These are phyloP conservation scores for Osedax frankpressi DNA, from an alignment of 2,888 invertebrate genomes.

Conservation along the genomic window DNA sequence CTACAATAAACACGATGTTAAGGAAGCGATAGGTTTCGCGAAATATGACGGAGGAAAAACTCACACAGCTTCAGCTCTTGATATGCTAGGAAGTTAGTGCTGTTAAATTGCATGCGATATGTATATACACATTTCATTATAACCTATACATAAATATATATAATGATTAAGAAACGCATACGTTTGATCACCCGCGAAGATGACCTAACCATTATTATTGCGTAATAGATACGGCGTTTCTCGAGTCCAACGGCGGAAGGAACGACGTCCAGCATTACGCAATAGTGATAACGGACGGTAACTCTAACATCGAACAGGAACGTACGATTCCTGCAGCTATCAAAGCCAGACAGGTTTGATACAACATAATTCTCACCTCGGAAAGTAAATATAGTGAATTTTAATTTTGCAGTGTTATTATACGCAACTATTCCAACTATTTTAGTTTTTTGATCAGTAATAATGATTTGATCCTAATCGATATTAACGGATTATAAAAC, in stretches of 20 bases:
- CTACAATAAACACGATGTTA: conserved; percentile 29
- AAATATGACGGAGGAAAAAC: conserved; percentile 36
- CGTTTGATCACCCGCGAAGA: too few relatives aligned
- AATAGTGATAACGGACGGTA: conserved; percentile 35
- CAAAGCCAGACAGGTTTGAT: conserved; percentile 7
- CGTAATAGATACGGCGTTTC: conserved; percentile 27
- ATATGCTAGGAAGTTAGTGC: not conserved
- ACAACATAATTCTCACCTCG: not conserved
- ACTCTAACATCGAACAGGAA: conserved; percentile 13
- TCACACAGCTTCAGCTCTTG: conserved; percentile 36
- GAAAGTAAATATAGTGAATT: too few relatives aligned
- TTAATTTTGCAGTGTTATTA: too few relatives aligned
- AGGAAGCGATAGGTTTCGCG: conserved; percentile 34
- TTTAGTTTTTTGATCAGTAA: too few relatives aligned
- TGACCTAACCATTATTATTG: too few relatives aligned
- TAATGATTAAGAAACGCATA: too few relatives aligned
- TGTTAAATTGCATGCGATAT: too few relatives aligned
- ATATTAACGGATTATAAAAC: too few relatives aligned
- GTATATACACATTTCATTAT: too few relatives aligned
- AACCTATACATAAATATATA: too few relatives aligned
- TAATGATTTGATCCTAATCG: too few relatives aligned
- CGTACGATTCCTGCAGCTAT: conserved; percentile 16
- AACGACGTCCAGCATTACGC: conserved; percentile 33
- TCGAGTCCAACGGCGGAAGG: conserved; percentile 34
- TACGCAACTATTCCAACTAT: too few relatives aligned